Conservation (phyloP, 2,113 vertebrate species). For the Takifugu flavidus region DNA sequence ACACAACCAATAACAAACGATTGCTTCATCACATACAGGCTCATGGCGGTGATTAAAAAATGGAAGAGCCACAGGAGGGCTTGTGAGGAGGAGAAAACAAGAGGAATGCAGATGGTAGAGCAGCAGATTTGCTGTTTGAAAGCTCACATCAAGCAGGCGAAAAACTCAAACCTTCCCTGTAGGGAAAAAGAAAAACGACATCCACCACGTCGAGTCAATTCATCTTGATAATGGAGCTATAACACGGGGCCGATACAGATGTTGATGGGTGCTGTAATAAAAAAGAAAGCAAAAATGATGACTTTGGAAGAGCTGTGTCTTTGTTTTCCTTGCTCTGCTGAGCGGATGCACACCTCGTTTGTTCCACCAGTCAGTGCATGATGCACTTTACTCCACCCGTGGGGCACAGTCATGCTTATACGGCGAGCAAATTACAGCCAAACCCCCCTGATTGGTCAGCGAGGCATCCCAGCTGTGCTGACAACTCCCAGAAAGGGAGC, state of each 20-base stretch:
- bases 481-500: slow-evolving; percentile 43
- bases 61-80: not conserved
- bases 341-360: slow-evolving; percentile 13
- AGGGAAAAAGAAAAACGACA: not conserved
- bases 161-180: not conserved
- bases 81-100: not conserved
- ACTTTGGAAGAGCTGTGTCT: not conserved
- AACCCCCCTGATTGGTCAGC: slow-evolving; percentile 28
- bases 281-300: not conserved
- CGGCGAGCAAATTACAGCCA: slow-evolving; percentile 28
- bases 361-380: slow-evolving; percentile 17
- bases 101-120: not conserved
- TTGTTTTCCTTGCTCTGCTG: slow-evolving; percentile 12
- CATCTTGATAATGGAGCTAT: slow-evolving; percentile 1
- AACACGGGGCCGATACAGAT: not conserved
- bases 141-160: not conserved
- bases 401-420: slow-evolving; percentile 44
- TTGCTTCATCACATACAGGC: slow-evolving; percentile 11
- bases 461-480: slow-evolving; percentile 38
- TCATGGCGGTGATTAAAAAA: slow-evolving; percentile 18
- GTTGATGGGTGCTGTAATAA: not conserved
- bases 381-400: slow-evolving; percentile 28
- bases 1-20: slow-evolving; percentile 23
- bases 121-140: not conserved
- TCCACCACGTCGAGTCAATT: not conserved